These are phyloP conservation scores for Philaenus spumarius DNA, from an alignment of 1,140 invertebrate genomes.

Conservation along the genomic window DNA sequence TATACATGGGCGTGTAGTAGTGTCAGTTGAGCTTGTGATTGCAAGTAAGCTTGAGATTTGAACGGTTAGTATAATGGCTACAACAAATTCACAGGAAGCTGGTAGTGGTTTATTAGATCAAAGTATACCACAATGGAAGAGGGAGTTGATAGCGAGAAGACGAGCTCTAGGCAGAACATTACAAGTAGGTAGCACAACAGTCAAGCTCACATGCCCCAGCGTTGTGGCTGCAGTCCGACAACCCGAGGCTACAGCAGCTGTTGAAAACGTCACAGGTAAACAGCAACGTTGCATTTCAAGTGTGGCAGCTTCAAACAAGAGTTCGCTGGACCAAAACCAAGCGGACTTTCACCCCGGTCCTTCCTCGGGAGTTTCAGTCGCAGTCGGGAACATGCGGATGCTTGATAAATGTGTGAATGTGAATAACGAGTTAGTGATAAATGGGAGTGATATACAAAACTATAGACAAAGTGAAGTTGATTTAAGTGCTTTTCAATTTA, in stretches of 20 bases:
- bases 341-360: constrained; percentile 27
- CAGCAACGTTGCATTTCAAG: constrained; percentile 15
- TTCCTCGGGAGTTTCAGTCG: constrained; percentile 1
- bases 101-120: constrained; percentile 33
- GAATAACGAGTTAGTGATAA: constrained; percentile 14
- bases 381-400: constrained; percentile 28
- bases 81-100: constrained; percentile 13
- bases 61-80: constrained; percentile 11
- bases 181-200: constrained; percentile 12
- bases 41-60: no score
- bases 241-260: constrained; percentile 21
- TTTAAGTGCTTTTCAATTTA: not conserved
- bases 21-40: no score
- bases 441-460: constrained; percentile 6
- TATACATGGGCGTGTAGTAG: no score
- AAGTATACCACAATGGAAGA: constrained; percentile 60
- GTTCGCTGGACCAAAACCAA: constrained; percentile 25
- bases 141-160: constrained; percentile 61
- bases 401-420: constrained; percentile 22
- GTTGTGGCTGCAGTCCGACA: constrained; percentile 4
- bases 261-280: constrained; percentile 21
- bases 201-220: constrained; percentile 13
- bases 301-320: constrained; percentile 24
- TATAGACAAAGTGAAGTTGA: constrained; percentile 11
- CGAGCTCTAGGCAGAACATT: constrained; percentile 37